phyloP scores from a whole-genome alignment of 37 sponge, comb jelly and placozoan species.

The Spongilla lacustris region DNA sequence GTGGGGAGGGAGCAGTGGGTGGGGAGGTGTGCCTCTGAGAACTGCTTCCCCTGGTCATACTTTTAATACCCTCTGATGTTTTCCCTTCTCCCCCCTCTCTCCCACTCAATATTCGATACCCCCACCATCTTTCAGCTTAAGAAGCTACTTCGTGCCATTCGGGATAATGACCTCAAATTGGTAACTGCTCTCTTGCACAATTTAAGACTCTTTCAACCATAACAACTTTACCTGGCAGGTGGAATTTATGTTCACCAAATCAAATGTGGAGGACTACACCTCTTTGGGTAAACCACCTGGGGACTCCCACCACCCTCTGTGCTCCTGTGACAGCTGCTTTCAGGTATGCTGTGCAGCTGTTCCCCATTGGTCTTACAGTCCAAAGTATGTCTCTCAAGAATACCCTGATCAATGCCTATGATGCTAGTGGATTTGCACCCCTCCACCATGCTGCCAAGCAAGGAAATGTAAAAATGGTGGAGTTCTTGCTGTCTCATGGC shows the following conservation, averaged over 20 bases:
- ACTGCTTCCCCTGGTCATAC: no score
- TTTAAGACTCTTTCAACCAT: neutral
- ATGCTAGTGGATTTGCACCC: constrained; percentile 64
- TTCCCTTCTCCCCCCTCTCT: neutral
- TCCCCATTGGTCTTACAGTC: neutral
- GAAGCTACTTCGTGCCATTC: constrained; percentile 67
- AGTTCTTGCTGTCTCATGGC: constrained; percentile 62
- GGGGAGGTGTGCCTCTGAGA: no score
- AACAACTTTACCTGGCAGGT: constrained; percentile 41
- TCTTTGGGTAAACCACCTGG: neutral
- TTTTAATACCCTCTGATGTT: neutral
- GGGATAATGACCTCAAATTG: constrained; percentile 51
- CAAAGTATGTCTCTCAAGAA: neutral
- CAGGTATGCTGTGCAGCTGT: constrained; percentile 45
- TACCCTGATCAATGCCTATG: constrained; percentile 58
- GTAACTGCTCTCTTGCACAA: constrained; percentile 13
- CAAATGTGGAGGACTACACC: neutral
- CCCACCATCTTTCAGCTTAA: constrained; percentile 40
- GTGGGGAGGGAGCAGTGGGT: no score
- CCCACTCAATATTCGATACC: neutral
- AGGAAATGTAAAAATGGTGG: constrained; percentile 60
- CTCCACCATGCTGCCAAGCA: constrained; percentile 79
- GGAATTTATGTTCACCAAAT: constrained; percentile 64
- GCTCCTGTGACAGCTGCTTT: constrained; percentile 79
- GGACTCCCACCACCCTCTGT: constrained; percentile 79